Conservation (phyloP, 1,140 invertebrate genomes). For the Heterodera schachtii region DNA sequence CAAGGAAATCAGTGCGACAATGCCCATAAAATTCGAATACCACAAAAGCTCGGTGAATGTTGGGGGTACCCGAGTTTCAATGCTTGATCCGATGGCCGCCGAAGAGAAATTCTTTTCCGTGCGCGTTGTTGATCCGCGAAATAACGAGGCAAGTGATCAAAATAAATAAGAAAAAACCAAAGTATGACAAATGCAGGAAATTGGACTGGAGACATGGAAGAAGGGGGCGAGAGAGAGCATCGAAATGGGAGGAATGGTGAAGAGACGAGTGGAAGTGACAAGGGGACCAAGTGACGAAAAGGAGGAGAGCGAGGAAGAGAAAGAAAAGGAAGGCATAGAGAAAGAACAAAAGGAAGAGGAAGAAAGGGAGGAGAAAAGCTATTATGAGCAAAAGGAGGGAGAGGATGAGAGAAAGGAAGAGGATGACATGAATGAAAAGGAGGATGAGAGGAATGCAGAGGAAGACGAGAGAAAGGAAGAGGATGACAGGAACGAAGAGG, state of each 20-base stretch:
- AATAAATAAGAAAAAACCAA: too few relatives aligned
- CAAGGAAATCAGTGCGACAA: conserved; percentile 22
- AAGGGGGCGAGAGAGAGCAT: conserved; percentile 17
- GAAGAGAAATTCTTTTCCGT: conserved; percentile 29
- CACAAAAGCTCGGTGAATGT: conserved; percentile 32
- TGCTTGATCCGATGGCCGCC: conserved; percentile 23
- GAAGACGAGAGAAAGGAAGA: too few relatives aligned
- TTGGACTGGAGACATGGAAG: conserved; percentile 23
- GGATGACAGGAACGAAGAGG: too few relatives aligned
- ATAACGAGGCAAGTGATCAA: conserved; percentile 3
- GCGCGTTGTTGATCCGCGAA: conserved; percentile 17
- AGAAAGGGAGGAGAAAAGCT: too few relatives aligned
- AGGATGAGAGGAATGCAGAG: too few relatives aligned
- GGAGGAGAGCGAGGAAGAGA: not conserved
- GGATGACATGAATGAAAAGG: too few relatives aligned
- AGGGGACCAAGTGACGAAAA: not conserved
- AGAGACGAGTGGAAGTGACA: not conserved
- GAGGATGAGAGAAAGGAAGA: too few relatives aligned
- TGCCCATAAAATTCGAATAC: conserved; percentile 24
- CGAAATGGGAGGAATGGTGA: conserved; percentile 18
- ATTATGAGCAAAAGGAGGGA: too few relatives aligned
- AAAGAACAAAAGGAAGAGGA: too few relatives aligned
- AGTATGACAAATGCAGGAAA: not conserved
- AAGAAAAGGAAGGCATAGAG: too few relatives aligned
- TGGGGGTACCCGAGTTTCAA: conserved; percentile 23